phyloP scores from a whole-genome alignment of 2,888 invertebrate species.

The Cheilosia soror region DNA sequence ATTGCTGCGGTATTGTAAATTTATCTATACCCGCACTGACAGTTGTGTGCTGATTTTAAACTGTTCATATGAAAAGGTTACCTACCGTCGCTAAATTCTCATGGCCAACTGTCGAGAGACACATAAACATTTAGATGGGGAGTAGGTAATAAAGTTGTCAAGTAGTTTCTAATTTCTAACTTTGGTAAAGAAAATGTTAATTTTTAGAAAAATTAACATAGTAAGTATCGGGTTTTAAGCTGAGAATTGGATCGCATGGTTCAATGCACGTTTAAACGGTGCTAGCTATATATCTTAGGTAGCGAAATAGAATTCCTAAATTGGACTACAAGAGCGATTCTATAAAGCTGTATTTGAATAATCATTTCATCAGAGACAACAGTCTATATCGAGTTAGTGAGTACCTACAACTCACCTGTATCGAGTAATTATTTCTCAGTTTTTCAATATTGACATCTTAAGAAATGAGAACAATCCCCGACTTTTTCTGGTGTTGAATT shows the following conservation, averaged over 20 bases:
- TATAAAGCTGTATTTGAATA: too few species aligned
- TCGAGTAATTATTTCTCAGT: too few species aligned
- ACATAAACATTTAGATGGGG: slow-evolving; percentile 6
- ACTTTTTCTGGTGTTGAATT: too few species aligned
- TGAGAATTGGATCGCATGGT: background rate
- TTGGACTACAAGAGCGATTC: too few species aligned
- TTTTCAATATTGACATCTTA: too few species aligned
- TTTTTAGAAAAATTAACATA: background rate
- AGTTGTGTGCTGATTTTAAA: slow-evolving; percentile 42
- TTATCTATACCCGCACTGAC: slow-evolving; percentile 50
- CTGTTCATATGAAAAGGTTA: slow-evolving; percentile 47
- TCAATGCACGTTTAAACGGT: too few species aligned
- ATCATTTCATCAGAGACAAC: too few species aligned
- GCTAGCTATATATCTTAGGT: too few species aligned
- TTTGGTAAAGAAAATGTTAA: slow-evolving; percentile 1
- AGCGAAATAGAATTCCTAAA: too few species aligned
- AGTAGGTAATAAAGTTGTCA: slow-evolving; percentile 28
- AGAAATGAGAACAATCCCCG: too few species aligned
- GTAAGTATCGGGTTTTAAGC: background rate
- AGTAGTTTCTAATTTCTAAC: background rate
- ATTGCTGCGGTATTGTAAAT: slow-evolving; percentile 51
- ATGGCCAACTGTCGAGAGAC: slow-evolving; percentile 17
- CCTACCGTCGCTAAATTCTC: slow-evolving; percentile 24
- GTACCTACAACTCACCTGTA: too few species aligned
- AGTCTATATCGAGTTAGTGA: too few species aligned